A percentile compares a stretch with the other conserved stretches of the same genome.
phyloP scores from a whole-genome alignment of 2,113 vertebrate species.

The Serinus canaria region DNA sequence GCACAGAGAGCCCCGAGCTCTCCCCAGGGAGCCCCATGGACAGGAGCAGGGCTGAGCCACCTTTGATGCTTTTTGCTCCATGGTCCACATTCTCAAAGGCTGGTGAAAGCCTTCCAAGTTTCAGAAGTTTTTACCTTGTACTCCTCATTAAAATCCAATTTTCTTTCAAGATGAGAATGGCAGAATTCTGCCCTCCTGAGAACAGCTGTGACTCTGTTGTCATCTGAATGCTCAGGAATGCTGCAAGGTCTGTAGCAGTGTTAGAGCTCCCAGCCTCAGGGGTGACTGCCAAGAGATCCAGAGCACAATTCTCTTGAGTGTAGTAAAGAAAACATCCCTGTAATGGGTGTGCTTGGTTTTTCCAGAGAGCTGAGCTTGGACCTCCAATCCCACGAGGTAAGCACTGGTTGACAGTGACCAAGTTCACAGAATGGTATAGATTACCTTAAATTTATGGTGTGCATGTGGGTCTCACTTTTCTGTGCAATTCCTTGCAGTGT shows the following conservation, averaged over 20 bases:
- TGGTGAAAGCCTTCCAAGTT: background rate
- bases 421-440: background rate
- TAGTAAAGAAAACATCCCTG: background rate
- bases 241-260: background rate
- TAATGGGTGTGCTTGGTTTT: background rate
- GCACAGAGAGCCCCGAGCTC: background rate
- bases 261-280: background rate
- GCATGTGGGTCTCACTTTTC: background rate
- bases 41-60: background rate
- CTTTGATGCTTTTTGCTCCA: background rate
- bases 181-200: background rate
- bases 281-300: background rate
- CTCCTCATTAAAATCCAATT: background rate
- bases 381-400: background rate
- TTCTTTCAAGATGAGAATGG: background rate
- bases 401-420: background rate
- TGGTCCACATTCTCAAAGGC: background rate
- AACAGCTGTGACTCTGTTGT: background rate
- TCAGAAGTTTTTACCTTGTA: background rate
- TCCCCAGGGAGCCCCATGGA: fast-evolving
- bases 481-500: background rate
- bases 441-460: background rate
- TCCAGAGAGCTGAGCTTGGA: background rate
- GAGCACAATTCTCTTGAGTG: background rate
- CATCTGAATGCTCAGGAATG: background rate